Evolutionary conservation across 2,113 vertebrate species (phyloP), one percentile per base, ranked within the genome.

Genomic region (Glareola pratincola): DNA sequence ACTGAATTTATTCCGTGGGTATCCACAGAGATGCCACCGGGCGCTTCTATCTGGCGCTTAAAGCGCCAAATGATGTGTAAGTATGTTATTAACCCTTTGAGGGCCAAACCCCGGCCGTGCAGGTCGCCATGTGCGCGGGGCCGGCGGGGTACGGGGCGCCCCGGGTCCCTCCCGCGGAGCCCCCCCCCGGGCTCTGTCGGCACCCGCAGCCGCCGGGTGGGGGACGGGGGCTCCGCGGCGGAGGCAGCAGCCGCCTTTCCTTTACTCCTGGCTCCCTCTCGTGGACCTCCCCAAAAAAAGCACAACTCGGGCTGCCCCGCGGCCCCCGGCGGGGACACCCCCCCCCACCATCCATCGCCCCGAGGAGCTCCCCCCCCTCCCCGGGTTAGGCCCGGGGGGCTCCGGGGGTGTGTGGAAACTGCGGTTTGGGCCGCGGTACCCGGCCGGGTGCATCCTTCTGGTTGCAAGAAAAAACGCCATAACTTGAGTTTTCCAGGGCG

Each of bases 211-310:
- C 79, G 34, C 69, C 30, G 41, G 64, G 26, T 12, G 41, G 59
- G 12, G 26, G 14, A 0, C 26, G 30, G 30, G 15, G 11, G 18
- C 88, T 48, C 14, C 1, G 26, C 59, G 45, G 56, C 36, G 12
- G 24, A 11, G 43, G 36, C 85, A 23, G 72, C 48, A 1, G 22
- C 47, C 50, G n/a, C 69, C 48, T 78, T 96, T 77, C 69, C 96
- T 69, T 85, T 95, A 27, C 96, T 71, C 74, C 88, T n/a, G 94
- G 97, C 97, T 93, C 97, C 97, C 95, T 95, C 97, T 97, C 89
- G 96, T 95, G 97, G 97, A 37, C 83, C 21, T 73, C 63, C 34
- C 51, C 32, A 4, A 57, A 73, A 78, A 68, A 81, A 64, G 77
- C 67, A 50, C 92, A 90, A 0, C 48, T 6, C 4, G 9, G 21